These are phyloP conservation scores for Atrichornis clamosus DNA, from an alignment of 2,113 vertebrate genomes.

Conservation along the genomic window DNA sequence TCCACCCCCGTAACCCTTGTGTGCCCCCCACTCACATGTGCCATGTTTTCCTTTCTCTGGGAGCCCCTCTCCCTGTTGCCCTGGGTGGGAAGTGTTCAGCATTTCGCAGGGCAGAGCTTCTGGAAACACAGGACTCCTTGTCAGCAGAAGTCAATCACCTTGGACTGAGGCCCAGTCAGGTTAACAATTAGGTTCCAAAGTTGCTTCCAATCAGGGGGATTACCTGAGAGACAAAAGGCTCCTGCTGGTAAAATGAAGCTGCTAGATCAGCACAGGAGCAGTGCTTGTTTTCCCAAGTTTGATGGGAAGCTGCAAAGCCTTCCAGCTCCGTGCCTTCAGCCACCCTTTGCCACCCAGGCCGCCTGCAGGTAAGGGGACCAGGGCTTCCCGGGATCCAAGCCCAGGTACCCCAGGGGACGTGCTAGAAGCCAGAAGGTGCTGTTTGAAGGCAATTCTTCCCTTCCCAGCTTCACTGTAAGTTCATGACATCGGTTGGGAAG, in stretches of 20 bases:
- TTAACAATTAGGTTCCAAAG: background rate
- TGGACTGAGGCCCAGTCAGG: background rate
- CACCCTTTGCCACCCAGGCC: background rate
- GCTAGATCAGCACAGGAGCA: background rate
- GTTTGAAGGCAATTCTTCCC: background rate
- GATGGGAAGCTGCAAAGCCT: background rate
- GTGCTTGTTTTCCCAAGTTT: background rate
- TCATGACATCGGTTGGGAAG: background rate
- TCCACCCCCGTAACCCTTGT: background rate
- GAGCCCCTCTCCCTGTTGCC: background rate
- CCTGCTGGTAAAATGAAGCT: background rate
- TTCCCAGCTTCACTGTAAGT: fast-evolving
- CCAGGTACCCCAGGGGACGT: background rate
- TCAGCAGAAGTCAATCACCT: background rate
- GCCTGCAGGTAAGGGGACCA: background rate
- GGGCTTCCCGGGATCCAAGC: background rate
- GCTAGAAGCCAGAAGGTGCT: background rate
- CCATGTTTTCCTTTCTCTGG: background rate
- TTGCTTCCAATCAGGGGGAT: background rate
- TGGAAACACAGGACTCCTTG: background rate
- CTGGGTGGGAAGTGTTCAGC: background rate
- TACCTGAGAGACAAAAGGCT: background rate
- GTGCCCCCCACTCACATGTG: background rate
- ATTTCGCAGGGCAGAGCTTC: background rate
- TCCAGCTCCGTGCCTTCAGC: background rate